These are phyloP conservation scores for Gisinianus flammeolus DNA, from an alignment of 2,888 invertebrate species.

Conservation along the genomic window DNA sequence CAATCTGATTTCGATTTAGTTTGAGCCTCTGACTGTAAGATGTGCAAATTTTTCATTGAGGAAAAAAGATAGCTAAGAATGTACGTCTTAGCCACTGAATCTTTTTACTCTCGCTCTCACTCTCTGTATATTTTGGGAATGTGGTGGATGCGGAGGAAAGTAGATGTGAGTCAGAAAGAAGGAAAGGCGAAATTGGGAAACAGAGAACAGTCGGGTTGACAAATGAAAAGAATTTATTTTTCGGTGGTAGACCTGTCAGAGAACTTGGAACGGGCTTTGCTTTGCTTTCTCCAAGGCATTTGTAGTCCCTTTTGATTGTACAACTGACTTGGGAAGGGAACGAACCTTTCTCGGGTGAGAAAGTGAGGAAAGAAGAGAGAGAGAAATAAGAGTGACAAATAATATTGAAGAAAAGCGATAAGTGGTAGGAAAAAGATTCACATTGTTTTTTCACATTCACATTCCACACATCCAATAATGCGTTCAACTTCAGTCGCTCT, in stretches of 20 bases:
- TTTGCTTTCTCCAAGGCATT: not conserved
- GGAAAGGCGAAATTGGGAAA: constrained; percentile 27
- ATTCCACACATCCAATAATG: constrained; percentile 59
- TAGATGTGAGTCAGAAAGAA: constrained; percentile 16
- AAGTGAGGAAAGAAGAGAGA: constrained; percentile 25
- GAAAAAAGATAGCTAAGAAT: constrained; percentile 32
- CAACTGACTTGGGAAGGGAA: constrained; percentile 16
- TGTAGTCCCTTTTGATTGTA: constrained; percentile 24
- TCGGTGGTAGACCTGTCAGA: constrained; percentile 44
- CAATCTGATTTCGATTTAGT: constrained; percentile 47
- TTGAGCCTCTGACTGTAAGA: constrained; percentile 31
- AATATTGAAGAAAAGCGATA: constrained; percentile 58
- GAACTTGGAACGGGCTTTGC: constrained; percentile 12
- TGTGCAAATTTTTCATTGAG: constrained; percentile 45
- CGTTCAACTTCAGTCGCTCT: constrained; percentile 34
- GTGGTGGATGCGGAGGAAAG: constrained; percentile 22
- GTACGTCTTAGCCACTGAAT: not conserved
- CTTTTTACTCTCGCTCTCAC: not conserved
- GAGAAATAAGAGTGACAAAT: constrained; percentile 56
- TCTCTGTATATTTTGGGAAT: constrained; percentile 1
- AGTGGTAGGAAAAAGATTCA: constrained; percentile 56
- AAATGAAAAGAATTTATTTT: constrained; percentile 49
- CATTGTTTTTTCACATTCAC: constrained; percentile 58
- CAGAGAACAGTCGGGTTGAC: constrained; percentile 43
- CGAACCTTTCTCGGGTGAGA: constrained; percentile 11